phyloP scores from a whole-genome alignment of 2,797 vertebrate species.

The Falco naumanni region DNA sequence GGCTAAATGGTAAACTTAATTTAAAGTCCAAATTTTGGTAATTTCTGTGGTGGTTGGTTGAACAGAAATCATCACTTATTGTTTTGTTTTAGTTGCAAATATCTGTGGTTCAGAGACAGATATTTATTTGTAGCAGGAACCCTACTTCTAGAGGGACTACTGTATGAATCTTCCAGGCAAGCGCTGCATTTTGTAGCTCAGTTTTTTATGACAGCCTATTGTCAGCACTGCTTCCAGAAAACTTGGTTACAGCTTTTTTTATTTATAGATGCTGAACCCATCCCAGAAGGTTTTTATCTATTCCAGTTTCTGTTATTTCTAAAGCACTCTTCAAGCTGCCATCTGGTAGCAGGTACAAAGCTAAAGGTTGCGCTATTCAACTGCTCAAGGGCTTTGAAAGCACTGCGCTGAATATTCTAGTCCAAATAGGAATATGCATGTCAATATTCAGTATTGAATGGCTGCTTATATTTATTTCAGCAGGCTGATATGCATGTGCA shows the following conservation, averaged over 20 bases:
- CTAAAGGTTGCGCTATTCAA: not conserved
- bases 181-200: not conserved
- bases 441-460: not conserved
- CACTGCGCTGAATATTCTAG: not conserved
- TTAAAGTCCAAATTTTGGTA: not conserved
- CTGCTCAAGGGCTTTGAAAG: conserved; percentile 12
- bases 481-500: not conserved
- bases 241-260: not conserved
- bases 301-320: not conserved
- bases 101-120: not conserved
- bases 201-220: not conserved
- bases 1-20: not conserved
- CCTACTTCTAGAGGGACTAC: not conserved
- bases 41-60: not conserved
- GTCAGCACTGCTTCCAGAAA: not conserved
- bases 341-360: conserved; percentile 24
- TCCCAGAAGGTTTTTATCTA: not conserved
- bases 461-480: not conserved
- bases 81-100: not conserved
- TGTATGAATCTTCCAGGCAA: not conserved
- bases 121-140: not conserved
- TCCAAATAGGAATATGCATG: not conserved
- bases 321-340: not conserved
- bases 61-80: not conserved
- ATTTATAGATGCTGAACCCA: not conserved